phyloP scores from a whole-genome alignment of 2,888 invertebrate genomes.

The Rotaria magnacalcarata region DNA sequence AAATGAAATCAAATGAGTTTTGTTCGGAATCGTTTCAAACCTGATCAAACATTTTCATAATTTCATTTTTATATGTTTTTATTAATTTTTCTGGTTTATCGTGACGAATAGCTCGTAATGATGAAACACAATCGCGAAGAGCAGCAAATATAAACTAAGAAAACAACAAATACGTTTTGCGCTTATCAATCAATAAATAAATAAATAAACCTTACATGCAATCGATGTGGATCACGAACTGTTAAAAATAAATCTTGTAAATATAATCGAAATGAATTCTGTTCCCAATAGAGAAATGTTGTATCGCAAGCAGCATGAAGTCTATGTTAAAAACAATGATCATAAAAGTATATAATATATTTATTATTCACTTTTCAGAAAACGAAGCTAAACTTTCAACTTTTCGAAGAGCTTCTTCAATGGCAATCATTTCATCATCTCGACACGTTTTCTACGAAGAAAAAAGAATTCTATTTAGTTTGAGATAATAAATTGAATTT shows the following conservation, averaged over 20 bases:
- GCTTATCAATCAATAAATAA: neutral
- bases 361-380: neutral
- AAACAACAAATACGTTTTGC: neutral
- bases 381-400: conserved; percentile 11
- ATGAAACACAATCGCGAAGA: conserved; percentile 60
- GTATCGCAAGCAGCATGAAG: conserved; percentile 69
- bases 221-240: conserved; percentile 67
- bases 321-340: conserved; percentile 49
- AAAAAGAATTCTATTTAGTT: too few species aligned
- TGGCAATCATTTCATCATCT: neutral
- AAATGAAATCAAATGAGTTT: neutral
- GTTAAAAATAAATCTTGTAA: conserved; percentile 70
- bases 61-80: conserved; percentile 52
- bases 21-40: neutral
- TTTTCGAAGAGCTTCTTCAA: conserved; percentile 12
- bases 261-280: conserved; percentile 68
- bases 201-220: conserved; percentile 61
- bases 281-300: conserved; percentile 72
- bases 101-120: conserved; percentile 55
- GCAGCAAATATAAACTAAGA: conserved; percentile 63
- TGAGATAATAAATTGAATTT: neutral
- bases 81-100: conserved; percentile 52
- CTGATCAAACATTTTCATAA: conserved; percentile 34
- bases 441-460: neutral
- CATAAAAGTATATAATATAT: too few species aligned